Conservation (phyloP, 2,888 invertebrate genomes). For the Hirtodrosophila confusa region DNA sequence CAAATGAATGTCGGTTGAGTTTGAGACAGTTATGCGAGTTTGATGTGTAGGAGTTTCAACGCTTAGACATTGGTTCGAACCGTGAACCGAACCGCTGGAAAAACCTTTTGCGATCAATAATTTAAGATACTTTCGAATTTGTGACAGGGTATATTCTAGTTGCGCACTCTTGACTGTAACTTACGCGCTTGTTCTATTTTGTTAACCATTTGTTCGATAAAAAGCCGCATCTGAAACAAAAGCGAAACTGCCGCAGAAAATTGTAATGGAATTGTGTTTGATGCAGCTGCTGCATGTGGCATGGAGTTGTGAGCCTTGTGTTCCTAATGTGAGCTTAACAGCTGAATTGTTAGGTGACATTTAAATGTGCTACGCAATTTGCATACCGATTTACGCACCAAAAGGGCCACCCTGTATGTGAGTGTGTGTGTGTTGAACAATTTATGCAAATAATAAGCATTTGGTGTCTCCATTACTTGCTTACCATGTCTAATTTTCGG, state of each 20-base stretch:
- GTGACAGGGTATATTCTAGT: background rate
- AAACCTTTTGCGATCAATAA: too few species aligned
- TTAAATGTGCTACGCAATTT: constrained; percentile 74
- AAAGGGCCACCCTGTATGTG: constrained; percentile 15
- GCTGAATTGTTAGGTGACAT: constrained; percentile 73
- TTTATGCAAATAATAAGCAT: constrained; percentile 77
- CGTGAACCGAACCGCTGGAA: too few species aligned
- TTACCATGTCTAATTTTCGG: constrained; percentile 52
- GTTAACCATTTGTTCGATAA: constrained; percentile 6
- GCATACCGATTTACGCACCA: constrained; percentile 49
- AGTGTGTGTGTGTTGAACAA: constrained; percentile 30
- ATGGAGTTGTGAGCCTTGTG: constrained; percentile 1
- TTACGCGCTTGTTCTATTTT: background rate
- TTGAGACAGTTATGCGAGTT: too few species aligned
- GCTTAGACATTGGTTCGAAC: too few species aligned
- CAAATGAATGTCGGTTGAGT: too few species aligned
- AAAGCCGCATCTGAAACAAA: constrained; percentile 7
- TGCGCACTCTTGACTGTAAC: too few species aligned
- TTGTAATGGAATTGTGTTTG: too few species aligned
- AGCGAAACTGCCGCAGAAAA: constrained; percentile 10
- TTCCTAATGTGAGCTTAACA: constrained; percentile 72
- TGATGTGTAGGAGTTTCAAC: too few species aligned
- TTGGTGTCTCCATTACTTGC: constrained; percentile 56
- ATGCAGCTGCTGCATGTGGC: constrained; percentile 29
- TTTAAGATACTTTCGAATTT: background rate